phyloP scores from a whole-genome alignment of 2,113 vertebrate species.

The Aphyosemion australe region DNA sequence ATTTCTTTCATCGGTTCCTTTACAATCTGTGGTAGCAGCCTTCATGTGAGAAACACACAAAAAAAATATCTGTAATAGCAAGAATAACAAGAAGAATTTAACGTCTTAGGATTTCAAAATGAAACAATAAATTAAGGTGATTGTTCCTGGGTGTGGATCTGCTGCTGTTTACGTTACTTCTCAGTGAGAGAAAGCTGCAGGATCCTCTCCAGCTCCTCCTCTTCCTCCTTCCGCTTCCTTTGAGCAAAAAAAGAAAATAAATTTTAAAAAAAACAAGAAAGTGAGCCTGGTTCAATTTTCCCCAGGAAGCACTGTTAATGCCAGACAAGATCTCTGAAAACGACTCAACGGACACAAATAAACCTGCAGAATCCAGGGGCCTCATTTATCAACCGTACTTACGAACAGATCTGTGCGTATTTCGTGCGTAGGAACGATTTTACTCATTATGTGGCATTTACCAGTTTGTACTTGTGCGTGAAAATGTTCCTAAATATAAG shows the following conservation, averaged over 20 bases:
- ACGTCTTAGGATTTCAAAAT: conserved; percentile 68
- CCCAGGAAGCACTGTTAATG: no score
- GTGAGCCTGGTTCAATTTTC: no score
- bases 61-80: conserved; percentile 58
- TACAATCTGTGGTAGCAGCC: conserved; percentile 55
- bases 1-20: conserved; percentile 18
- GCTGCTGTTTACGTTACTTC: conserved; percentile 78
- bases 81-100: conserved; percentile 71
- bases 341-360: no score
- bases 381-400: no score
- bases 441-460: no score
- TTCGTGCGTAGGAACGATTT: no score
- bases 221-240: conserved; percentile 80
- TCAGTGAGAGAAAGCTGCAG: conserved; percentile 92
- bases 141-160: conserved; percentile 45
- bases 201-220: conserved; percentile 90
- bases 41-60: conserved; percentile 61
- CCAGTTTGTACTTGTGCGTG: no score
- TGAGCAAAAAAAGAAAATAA: neutral
- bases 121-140: conserved; percentile 76
- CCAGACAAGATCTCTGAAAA: no score
- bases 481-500: no score
- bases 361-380: no score
- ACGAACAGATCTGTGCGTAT: no score
- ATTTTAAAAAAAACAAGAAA: no score